Percentiles rank a stretch among this genome's conserved stretches.
phyloP scores from a whole-genome alignment of 2,888 invertebrate genomes.

The Nephrotoma guestfalica region DNA sequence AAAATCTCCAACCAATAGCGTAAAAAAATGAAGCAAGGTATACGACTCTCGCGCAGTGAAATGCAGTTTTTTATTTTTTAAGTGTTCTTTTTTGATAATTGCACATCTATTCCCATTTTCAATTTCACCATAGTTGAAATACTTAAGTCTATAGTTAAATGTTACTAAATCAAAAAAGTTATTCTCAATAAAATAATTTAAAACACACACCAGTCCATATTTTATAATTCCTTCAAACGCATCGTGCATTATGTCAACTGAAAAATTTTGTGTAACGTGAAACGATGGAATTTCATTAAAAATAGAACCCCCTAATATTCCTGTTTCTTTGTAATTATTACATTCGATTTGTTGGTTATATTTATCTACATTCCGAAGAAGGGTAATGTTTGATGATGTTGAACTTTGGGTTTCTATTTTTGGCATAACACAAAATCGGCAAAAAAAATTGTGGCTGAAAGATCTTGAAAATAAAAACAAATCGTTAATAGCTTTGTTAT shows the following conservation, averaged over 20 bases:
- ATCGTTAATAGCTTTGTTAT: conserved; percentile 1
- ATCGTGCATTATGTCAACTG: conserved; percentile 12
- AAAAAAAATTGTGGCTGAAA: conserved; percentile 12
- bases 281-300: conserved; percentile 10
- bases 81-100: conserved; percentile 7
- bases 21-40: conserved; percentile 9
- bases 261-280: conserved; percentile 12
- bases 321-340: conserved; percentile 8
- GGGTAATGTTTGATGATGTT: too few relatives aligned
- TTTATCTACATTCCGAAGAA: background rate
- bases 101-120: conserved; percentile 8
- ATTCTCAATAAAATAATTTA: conserved; percentile 6
- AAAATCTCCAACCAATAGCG: conserved; percentile 10
- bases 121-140: conserved; percentile 11
- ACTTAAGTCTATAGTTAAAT: conserved; percentile 10
- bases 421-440: conserved; percentile 9
- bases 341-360: conserved; percentile 6
- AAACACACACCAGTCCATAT: conserved; percentile 4
- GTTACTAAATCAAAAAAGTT: conserved; percentile 9
- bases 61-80: conserved; percentile 10
- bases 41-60: conserved; percentile 11
- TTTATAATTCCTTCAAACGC: conserved; percentile 10
- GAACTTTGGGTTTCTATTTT: background rate
- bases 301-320: conserved; percentile 10
- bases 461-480: conserved; percentile 11